These are phyloP conservation scores for Pangasius macronema DNA, from an alignment of 2,797 vertebrate species.

Conservation along the genomic window DNA sequence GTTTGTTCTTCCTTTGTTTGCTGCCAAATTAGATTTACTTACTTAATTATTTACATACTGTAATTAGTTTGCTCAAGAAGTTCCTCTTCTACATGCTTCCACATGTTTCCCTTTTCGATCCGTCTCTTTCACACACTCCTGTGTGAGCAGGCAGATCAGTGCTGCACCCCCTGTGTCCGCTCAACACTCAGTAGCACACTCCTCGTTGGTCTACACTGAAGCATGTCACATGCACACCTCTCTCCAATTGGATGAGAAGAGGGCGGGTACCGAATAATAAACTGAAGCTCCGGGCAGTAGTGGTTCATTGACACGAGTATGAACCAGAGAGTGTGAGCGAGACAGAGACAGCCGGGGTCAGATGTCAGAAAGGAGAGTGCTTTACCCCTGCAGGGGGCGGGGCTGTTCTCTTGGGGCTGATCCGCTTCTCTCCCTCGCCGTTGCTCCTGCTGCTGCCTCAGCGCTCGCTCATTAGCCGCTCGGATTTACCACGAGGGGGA, in stretches of 20 bases:
- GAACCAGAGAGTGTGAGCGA: background rate
- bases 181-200: background rate
- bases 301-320: background rate
- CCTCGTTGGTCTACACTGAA: background rate
- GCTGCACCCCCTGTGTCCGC: background rate
- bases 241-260: constrained; percentile 10
- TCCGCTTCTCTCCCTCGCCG: no score
- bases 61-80: background rate
- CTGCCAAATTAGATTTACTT: background rate
- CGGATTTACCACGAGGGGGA: constrained; percentile 45
- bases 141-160: background rate
- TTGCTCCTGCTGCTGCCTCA: background rate
- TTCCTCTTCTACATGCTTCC: background rate
- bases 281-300: background rate
- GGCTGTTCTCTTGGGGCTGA: background rate
- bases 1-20: constrained; percentile 15
- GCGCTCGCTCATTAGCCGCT: constrained; percentile 54
- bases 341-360: background rate
- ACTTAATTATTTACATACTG: background rate
- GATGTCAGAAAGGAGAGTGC: constrained; percentile 8
- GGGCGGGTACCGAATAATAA: background rate
- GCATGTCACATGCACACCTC: background rate
- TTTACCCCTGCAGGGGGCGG: background rate
- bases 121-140: background rate
- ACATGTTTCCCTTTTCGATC: background rate